A percentile compares a stretch with the other conserved stretches of the same genome.
phyloP scores from a whole-genome alignment of 2,113 vertebrate genomes.

The Pelvicachromis taeniatus region DNA sequence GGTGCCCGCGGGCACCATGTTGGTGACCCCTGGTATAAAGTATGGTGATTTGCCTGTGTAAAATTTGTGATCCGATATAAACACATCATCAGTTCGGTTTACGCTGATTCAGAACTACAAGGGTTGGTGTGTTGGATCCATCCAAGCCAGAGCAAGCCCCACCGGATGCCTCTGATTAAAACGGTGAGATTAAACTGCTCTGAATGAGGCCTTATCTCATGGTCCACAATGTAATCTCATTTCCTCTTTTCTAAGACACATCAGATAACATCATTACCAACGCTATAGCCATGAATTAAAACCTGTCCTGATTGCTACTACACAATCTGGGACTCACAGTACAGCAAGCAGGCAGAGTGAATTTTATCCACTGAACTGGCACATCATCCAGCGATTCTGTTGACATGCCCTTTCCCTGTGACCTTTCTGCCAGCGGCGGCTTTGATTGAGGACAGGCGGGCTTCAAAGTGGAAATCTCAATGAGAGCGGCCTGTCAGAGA shows the following conservation, averaged over 20 bases:
- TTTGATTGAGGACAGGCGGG: neutral
- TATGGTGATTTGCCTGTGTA: neutral
- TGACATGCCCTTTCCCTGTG: neutral
- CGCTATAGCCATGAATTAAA: slow-evolving; percentile 8
- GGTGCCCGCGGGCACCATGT: no score
- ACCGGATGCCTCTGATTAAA: neutral
- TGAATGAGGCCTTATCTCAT: neutral
- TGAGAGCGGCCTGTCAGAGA: neutral
- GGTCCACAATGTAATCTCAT: slow-evolving; percentile 13
- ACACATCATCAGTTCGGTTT: neutral
- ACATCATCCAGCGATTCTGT: neutral
- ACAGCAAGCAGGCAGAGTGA: neutral
- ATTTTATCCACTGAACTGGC: neutral
- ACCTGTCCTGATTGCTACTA: neutral
- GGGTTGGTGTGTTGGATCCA: neutral
- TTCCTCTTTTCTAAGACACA: slow-evolving; percentile 13
- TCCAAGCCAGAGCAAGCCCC: neutral
- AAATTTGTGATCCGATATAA: neutral
- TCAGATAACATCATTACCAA: slow-evolving; percentile 14
- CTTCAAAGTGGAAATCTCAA: neutral
- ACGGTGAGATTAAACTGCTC: neutral
- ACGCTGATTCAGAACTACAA: neutral
- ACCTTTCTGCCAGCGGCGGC: slow-evolving; percentile 11
- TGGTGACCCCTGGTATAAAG: no score
- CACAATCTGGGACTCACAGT: neutral